Base-by-base conservation (phyloP, 1,140 invertebrate species). In the Drosophila melanica region DNA sequence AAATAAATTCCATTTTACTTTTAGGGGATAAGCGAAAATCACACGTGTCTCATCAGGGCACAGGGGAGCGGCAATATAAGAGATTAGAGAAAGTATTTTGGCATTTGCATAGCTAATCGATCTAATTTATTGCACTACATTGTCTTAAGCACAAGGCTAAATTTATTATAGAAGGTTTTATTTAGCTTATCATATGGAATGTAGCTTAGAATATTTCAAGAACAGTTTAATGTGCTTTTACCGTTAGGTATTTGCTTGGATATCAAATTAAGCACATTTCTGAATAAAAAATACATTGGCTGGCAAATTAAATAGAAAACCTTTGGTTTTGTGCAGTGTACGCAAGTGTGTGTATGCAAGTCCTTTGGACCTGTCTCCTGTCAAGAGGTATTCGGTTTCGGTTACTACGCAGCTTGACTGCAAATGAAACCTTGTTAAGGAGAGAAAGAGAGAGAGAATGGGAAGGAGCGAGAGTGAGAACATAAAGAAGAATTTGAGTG, bases 381-480 rank as follows among this genome's bases (percentile, higher is more conserved):
- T 35, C 30, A 3, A 33, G 27, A 44, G n/a, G 12, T 16, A 45
- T 65, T 45, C 27, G 30, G 35, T 47, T 55, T 65, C 16, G 10
- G 16, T 20, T 10, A 45, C 11, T 10, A 27, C 68, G 53, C 27
- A 44, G 37, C 51, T 72, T 72, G 69, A 72, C 69, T 72, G 69
- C 53, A 72, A 66, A 73, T 73, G 55, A 70, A 75, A 69, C 39
- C 48, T 18, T 48, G 14, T n/a, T 14, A 30, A 20, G 11, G 20
- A 18, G 11, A 16, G n/a, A 20, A 3, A 16, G n/a, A 37, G 12
- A 8, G 27, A 14, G 12, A 12, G 14, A n/a, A n/a, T n/a, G n/a
- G n/a, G n/a, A n/a, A n/a, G n/a, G n/a, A n/a, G n/a, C n/a, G n/a
- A 27, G 20, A 1, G 20, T 30, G 0, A 1, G 30, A 33, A 9